Percentiles rank a stretch among this genome's conserved stretches.
Evolutionary conservation across 2,888 invertebrate species (phyloP).

Genomic region (Trichopoda pennipes): DNA sequence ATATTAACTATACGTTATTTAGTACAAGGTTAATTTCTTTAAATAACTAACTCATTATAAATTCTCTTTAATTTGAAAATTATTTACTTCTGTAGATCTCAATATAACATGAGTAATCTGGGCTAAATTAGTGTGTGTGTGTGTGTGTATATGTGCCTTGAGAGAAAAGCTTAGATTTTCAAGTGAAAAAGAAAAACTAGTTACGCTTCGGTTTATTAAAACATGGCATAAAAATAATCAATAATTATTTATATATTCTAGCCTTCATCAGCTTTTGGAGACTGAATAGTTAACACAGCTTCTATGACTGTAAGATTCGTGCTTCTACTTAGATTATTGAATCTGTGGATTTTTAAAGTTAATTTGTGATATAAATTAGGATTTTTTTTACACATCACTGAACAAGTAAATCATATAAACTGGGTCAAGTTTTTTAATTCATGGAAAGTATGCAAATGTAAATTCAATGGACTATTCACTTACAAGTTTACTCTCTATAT

Average conservation of each 20-base stretch:
- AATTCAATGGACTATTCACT: background rate
- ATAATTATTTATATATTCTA: slow-evolving; percentile 13
- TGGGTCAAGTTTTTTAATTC: slow-evolving; percentile 68
- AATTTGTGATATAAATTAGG: slow-evolving; percentile 58
- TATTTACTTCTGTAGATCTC: background rate
- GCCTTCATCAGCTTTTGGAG: background rate
- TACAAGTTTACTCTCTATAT: background rate
- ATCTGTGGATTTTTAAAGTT: slow-evolving; percentile 27
- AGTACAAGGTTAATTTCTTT: background rate
- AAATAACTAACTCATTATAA: background rate
- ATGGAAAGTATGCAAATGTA: slow-evolving; percentile 31
- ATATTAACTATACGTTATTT: no score
- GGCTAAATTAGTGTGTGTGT: no score
- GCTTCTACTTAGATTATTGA: background rate
- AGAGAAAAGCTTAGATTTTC: background rate
- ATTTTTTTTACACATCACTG: slow-evolving; percentile 57
- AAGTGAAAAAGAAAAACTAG: background rate
- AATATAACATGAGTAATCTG: background rate
- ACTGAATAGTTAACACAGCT: background rate
- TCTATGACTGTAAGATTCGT: background rate
- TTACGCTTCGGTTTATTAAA: background rate
- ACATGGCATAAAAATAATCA: background rate
- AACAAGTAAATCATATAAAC: slow-evolving; percentile 69
- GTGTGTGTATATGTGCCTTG: no score
- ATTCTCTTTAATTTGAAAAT: background rate